Percentiles rank a stretch among this genome's conserved stretches.
Evolutionary conservation across 2,113 vertebrate genomes (phyloP).

Genomic region (Malurus melanocephalus): DNA sequence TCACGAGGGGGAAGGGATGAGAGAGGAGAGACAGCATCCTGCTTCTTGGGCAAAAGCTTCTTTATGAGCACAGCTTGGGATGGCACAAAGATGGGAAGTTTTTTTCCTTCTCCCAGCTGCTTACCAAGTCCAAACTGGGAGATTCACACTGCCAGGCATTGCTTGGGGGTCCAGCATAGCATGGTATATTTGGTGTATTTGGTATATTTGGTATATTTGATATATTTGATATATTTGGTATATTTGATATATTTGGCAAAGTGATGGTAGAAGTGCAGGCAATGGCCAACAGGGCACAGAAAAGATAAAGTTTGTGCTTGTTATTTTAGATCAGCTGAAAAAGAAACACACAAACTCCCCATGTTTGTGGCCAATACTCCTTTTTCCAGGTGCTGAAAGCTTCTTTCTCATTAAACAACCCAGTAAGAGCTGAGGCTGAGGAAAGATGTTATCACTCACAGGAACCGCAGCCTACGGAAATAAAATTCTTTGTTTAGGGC

Average conservation of each 20-base stretch:
- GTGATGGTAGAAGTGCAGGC: neutral
- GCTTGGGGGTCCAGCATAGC: neutral
- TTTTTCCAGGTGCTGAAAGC: neutral
- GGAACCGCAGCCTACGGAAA: neutral
- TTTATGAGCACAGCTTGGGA: neutral
- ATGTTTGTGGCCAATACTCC: neutral
- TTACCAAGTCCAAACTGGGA: neutral
- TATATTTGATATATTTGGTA: too few species aligned
- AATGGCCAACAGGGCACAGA: neutral
- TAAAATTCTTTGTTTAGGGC: constrained; percentile 32
- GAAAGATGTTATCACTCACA: neutral
- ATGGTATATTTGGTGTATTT: too few species aligned
- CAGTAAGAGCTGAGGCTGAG: neutral
- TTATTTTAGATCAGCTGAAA: neutral
- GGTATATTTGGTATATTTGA: neutral
- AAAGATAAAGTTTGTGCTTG: neutral
- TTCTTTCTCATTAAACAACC: constrained; percentile 4
- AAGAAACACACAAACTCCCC: neutral
- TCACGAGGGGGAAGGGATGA: neutral
- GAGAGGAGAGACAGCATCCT: neutral
- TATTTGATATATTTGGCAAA: neutral
- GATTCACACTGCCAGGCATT: neutral
- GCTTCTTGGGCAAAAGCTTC: neutral
- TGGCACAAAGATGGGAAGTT: neutral
- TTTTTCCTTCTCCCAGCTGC: neutral